Conservation (phyloP, 2,888 invertebrate genomes). For the Acanthopleura granulata region DNA sequence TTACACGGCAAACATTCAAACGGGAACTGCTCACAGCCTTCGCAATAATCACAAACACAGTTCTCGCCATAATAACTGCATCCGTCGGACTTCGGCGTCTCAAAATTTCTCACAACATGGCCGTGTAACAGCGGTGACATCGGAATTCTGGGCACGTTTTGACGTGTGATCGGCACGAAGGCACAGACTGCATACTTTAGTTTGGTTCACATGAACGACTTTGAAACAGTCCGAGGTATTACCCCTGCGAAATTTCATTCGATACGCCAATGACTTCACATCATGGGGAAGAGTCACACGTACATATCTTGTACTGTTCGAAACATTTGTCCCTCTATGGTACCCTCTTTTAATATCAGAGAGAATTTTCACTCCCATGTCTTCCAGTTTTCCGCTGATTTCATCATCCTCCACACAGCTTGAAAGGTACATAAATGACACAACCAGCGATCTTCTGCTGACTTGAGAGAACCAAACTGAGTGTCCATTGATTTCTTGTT, state of each 20-base stretch:
- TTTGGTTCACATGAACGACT: conserved; percentile 4
- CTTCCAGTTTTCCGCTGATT: not conserved
- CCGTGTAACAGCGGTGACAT: not conserved
- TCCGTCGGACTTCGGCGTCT: not conserved
- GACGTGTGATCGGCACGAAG: not conserved
- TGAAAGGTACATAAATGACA: conserved; percentile 1
- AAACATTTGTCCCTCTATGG: not conserved
- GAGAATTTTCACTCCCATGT: not conserved
- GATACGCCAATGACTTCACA: conserved; percentile 2
- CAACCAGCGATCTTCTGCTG: not conserved
- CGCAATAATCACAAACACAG: no score
- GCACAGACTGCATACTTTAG: conserved; percentile 1
- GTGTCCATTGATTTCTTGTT: not conserved
- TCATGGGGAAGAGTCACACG: not conserved
- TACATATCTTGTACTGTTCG: not conserved
- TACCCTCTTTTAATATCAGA: no score
- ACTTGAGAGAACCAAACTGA: not conserved
- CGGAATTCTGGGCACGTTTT: not conserved
- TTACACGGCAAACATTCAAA: no score
- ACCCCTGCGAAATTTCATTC: not conserved
- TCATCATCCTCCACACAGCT: conserved; percentile 8
- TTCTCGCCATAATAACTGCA: no score
- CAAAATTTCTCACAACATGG: not conserved
- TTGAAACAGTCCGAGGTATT: not conserved
- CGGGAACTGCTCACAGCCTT: no score